Evolutionary conservation across 2,797 vertebrate species (phyloP), one percentile per base, ranked within the genome.

Genomic region (Sebastes baramenuke): DNA sequence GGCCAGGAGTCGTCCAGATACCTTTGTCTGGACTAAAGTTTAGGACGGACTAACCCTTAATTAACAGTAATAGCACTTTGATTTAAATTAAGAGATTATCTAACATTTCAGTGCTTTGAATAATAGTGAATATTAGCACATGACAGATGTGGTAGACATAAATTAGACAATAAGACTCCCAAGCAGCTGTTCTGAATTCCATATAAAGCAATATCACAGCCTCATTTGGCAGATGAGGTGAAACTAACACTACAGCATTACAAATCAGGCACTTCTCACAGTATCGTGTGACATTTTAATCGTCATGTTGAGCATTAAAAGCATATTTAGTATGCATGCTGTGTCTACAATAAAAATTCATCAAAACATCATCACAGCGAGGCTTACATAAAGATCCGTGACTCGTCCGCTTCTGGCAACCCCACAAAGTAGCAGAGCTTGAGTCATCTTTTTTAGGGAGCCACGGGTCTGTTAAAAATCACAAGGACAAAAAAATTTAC

Each of bases 331-430:
- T 56, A 81, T 74, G 64, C 75, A 61, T 11, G 34, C 55, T 18
- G 27, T 11, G 67, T 30, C 71, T 62, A 68, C 30, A 27, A 52
- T 75, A 59, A 77, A 68, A 9, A 81, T 61, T 34, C 30, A 67
- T 72, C 60, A 61, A 61, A 70, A 79, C 78, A 79, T 75, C 72
- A 59, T 67, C 46, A 58, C 27, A 22, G 58, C 68, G 64, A 34
- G 69, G 75, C 56, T 81, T 77, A 81, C 67, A 62, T 84, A 82
- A 91, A 84, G 72, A 74, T 38, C 58, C 29, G 62, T 83, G 84
- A 80, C 67, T 78, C 20, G 64, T 65, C 24, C 4, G 71, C 69
- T 80, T 29, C 84, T 73, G 83, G 71, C 73, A 81, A 14, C 24
- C 29, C 54, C 29, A 69, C 77, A 56, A 70, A 77, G 74, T 7